These are phyloP conservation scores for Cheiracanthium punctorium DNA, from an alignment of 2,888 invertebrate genomes.

Conservation along the genomic window DNA sequence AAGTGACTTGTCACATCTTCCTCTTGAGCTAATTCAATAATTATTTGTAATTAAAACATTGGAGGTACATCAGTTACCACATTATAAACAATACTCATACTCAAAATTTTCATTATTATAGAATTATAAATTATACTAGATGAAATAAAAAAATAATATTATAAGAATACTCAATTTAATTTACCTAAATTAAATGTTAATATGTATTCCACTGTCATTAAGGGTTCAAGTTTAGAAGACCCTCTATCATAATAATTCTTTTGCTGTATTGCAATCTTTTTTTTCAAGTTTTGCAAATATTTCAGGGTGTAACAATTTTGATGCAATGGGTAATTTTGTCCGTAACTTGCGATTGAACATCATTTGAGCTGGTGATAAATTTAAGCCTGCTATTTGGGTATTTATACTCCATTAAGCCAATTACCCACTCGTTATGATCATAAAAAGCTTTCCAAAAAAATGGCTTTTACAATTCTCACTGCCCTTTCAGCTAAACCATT, in stretches of 20 bases:
- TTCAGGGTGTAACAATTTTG: conserved; percentile 20
- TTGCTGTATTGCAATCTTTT: not conserved
- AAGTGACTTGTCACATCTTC: no score
- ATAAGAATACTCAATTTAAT: no score
- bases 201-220: not conserved
- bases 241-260: not conserved
- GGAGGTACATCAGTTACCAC: no score
- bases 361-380: not conserved
- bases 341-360: not conserved
- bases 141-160: no score
- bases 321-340: not conserved
- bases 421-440: not conserved
- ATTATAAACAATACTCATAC: no score
- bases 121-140: no score
- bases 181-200: not conserved
- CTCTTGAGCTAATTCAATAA: no score
- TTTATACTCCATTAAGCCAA: not conserved
- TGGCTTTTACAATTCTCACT: conserved; percentile 20
- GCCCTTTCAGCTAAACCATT: conserved; percentile 24
- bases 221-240: not conserved
- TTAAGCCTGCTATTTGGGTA: not conserved
- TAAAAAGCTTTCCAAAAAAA: not conserved
- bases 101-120: no score
- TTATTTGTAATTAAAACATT: no score
- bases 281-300: conserved; percentile 8